Base-by-base conservation (phyloP, 2,888 invertebrate species). In the Embidobia sp. region DNA sequence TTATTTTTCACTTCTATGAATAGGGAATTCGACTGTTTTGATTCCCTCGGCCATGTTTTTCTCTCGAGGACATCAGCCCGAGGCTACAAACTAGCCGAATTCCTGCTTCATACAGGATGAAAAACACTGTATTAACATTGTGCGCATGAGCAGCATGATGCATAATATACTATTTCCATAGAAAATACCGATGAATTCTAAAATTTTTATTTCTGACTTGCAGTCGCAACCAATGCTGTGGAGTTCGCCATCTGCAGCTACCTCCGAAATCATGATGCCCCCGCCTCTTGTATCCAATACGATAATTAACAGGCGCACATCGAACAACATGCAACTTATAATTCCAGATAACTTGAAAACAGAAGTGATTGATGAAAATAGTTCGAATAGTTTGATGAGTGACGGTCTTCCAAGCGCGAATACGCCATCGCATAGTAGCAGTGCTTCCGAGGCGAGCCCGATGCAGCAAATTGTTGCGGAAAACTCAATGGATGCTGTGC, bases 311-410 rank as follows among this genome's bases (percentile, higher is more conserved):
- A 81, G 94, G 13, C 91, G 95, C 3, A 91, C 94, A 26, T 93
- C 92, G 10, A 90, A 91, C 31, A 91, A 89, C 66, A 84, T 91
- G 51, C 90, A 90, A 40, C 83, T 91, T 81, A 91, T 93, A 42
- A 87, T 92, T 61, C 92, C 92, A 18, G 93, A 93, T 81, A 90
- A 91, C 63, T 78, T 89, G 6, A 89, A 89, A 72, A 87, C 93
- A 44, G 93, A 95, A 90, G 90, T 94, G 44, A 87, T 93, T 31
- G 95, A 95, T 86, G 95, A 95, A 77, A 93, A 92, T 80, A 94
- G 95, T 84, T 94, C 94, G 87, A 92, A 92, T 80, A 93, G 93
- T 13, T 86, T 93, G 70, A 61, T 88, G 35, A 87, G 89, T 69
- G 90, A 90, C n/a, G 88, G 90, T 18, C 86, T 90, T 80, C 86